A percentile compares a stretch with the other conserved stretches of the same genome.
Evolutionary conservation across 37 sponge, comb jelly and placozoan species (phyloP).

Genomic region (Corticium candelabrum): DNA sequence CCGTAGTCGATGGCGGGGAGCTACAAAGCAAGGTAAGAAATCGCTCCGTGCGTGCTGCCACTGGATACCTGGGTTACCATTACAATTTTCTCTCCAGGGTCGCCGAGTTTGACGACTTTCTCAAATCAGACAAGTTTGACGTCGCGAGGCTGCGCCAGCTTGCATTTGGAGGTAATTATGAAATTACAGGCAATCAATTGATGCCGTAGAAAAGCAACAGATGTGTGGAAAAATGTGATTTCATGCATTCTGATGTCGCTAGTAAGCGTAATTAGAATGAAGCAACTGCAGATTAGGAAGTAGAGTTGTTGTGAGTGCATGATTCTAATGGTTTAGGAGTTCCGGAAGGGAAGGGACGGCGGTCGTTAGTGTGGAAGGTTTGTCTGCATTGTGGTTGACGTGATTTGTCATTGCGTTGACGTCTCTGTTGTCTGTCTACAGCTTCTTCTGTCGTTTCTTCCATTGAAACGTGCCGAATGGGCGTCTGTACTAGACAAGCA

Average conservation of each 20-base stretch:
- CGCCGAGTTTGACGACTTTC: slow-evolving; percentile 25
- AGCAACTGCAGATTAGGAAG: too few relatives aligned
- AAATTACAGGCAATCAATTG: too few relatives aligned
- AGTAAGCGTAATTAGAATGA: too few relatives aligned
- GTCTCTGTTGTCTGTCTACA: neutral
- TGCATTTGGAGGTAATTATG: slow-evolving; percentile 61
- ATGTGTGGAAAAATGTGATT: too few relatives aligned
- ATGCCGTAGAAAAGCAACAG: too few relatives aligned
- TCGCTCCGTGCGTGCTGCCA: too few relatives aligned
- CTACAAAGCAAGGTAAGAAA: too few relatives aligned
- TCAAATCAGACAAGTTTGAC: slow-evolving; percentile 27
- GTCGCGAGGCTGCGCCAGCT: slow-evolving; percentile 24
- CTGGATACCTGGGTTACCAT: too few relatives aligned
- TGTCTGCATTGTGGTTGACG: neutral
- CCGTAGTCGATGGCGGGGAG: too few relatives aligned
- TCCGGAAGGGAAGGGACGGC: neutral
- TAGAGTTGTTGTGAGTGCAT: too few relatives aligned
- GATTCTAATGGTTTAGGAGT: neutral
- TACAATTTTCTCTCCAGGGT: slow-evolving; percentile 25
- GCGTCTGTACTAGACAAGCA: slow-evolving; percentile 24
- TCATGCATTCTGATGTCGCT: too few relatives aligned
- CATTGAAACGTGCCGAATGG: slow-evolving; percentile 50
- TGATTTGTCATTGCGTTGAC: neutral
- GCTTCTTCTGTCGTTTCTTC: neutral
- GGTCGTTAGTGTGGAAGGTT: neutral